phyloP scores from a whole-genome alignment of 2,113 vertebrate species.

The Cervus canadensis region DNA sequence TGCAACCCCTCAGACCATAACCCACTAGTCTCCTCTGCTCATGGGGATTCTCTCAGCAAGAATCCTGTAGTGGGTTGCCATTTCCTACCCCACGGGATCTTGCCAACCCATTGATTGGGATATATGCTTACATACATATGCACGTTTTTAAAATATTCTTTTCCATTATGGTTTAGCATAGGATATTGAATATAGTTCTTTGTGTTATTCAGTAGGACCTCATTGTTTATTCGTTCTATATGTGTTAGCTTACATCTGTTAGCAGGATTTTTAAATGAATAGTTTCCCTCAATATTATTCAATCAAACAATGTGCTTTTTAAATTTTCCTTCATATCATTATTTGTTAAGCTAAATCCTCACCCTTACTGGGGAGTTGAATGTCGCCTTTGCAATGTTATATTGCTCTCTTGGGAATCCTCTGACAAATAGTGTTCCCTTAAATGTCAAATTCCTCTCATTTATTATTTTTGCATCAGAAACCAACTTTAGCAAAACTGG shows the following conservation, averaged over 20 bases:
- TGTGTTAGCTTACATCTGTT: background rate
- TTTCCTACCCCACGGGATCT: background rate
- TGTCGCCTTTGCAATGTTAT: constrained; percentile 53
- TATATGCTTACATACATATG: background rate
- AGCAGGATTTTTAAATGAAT: constrained; percentile 58
- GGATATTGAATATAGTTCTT: background rate
- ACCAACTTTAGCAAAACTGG: background rate
- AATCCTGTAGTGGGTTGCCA: background rate
- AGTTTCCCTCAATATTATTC: constrained; percentile 54
- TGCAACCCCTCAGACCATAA: background rate
- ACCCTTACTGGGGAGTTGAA: constrained; percentile 16
- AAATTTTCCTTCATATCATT: background rate
- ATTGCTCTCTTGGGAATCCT: background rate
- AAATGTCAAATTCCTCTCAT: constrained; percentile 56
- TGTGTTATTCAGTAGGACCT: background rate
- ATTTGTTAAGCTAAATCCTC: constrained; percentile 48
- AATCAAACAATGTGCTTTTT: background rate
- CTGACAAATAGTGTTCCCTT: background rate
- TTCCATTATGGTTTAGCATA: background rate
- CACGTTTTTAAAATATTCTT: background rate
- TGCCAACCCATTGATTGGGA: background rate
- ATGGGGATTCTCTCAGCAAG: background rate
- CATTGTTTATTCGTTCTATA: background rate
- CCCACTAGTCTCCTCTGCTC: background rate
- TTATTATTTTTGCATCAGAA: constrained; percentile 8